Evolutionary conservation across 2,888 invertebrate species (phyloP).

Genomic region (Drosophila kuntzei): DNA sequence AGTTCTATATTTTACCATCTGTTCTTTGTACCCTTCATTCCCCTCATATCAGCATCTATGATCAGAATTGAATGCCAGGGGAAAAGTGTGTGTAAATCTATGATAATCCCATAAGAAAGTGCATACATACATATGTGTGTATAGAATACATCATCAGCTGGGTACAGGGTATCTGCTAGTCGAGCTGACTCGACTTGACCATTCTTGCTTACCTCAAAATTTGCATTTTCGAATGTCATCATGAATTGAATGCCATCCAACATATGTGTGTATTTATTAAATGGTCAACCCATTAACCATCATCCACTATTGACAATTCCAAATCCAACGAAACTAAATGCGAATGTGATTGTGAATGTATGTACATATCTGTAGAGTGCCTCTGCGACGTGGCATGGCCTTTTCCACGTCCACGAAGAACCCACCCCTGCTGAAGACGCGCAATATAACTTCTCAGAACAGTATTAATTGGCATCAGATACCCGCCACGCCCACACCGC

Average conservation of each 20-base stretch:
- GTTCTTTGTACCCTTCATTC: conserved; percentile 12
- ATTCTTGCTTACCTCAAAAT: conserved; percentile 19
- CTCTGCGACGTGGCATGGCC: conserved; percentile 89
- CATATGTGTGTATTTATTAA: conserved; percentile 24
- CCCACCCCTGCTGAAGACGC: conserved; percentile 93
- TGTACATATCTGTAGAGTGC: conserved; percentile 87
- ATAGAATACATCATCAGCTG: conserved; percentile 3
- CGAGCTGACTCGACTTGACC: conserved; percentile 23
- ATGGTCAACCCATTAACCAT: conserved; percentile 17
- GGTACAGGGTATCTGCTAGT: conserved; percentile 27
- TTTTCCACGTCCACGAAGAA: conserved; percentile 91
- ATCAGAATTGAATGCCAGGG: background rate
- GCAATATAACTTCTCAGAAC: conserved; percentile 89
- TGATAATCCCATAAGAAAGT: no score
- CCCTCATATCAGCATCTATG: conserved; percentile 3
- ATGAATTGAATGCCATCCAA: conserved; percentile 25
- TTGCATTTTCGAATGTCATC: conserved; percentile 35
- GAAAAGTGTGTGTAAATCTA: background rate
- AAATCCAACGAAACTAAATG: conserved; percentile 10
- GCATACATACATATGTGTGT: background rate
- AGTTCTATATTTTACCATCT: background rate
- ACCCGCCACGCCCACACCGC: conserved; percentile 81
- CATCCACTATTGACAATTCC: conserved; percentile 13
- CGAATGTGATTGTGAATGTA: conserved; percentile 10
- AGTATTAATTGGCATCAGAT: conserved; percentile 85